Evolutionary conservation across 2,113 vertebrate genomes (phyloP).

Genomic region (Felis chaus): DNA sequence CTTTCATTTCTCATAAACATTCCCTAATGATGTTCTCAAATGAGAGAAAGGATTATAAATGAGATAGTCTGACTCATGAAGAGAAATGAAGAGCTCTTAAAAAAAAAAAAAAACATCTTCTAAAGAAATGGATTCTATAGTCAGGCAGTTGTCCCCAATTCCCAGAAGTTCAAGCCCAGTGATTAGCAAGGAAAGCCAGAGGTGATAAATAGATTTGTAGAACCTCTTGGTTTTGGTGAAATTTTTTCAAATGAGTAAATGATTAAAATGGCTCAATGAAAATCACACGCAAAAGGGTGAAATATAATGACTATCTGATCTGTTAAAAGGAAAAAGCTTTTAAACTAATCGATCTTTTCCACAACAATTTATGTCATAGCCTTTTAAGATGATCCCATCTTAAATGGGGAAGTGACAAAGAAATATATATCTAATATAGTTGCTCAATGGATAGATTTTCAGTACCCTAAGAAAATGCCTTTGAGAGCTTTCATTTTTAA

Average conservation of each 20-base stretch:
- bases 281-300: constrained; percentile 69
- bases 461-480: constrained; percentile 49
- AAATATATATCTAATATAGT: constrained; percentile 74
- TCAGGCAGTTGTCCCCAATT: constrained; percentile 5
- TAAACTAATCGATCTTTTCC: constrained; percentile 80
- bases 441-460: constrained; percentile 66
- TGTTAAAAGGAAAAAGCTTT: constrained; percentile 82
- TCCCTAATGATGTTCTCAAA: background rate
- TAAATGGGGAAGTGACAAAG: constrained; percentile 77
- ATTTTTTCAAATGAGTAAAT: constrained; percentile 74
- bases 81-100: background rate
- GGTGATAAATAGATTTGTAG: constrained; percentile 59
- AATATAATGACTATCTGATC: constrained; percentile 78
- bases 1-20: constrained; percentile 10
- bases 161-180: constrained; percentile 42
- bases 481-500: constrained; percentile 66
- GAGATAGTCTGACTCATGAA: background rate
- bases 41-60: constrained; percentile 25
- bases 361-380: constrained; percentile 79
- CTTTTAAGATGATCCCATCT: constrained; percentile 76
- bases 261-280: constrained; percentile 74
- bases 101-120: background rate
- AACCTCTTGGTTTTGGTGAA: constrained; percentile 49
- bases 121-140: constrained; percentile 39
- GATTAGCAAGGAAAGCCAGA: constrained; percentile 44